Base-by-base conservation (phyloP, 1,140 invertebrate genomes). In the Microplitis mediator region DNA sequence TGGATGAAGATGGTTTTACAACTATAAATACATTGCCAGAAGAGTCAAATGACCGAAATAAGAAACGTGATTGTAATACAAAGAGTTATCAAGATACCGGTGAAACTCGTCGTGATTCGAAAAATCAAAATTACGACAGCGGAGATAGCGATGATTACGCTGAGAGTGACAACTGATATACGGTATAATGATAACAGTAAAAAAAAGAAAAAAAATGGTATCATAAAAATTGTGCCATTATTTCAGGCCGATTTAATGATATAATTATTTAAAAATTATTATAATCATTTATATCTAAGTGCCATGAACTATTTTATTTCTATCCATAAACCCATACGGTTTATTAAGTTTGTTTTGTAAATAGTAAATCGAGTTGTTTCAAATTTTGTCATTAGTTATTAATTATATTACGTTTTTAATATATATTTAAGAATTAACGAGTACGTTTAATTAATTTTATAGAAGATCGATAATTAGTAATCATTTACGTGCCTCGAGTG, bases 111-210 rank as follows among this genome's bases (percentile, higher is more conserved):
- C 9, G 50, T 56, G 32, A 72, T 16, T 72, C 74, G 52, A 82
- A 82, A 69, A 77, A 75, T 66, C 75, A 78, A 39, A 81, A 83
- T 68, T 86, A 85, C 54, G 84, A 87, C 71, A 87, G 82, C 64
- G 82, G 82, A 54, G 85, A 87, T 69, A 87, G 84, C 75, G 86
- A 87, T 45, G 86, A 87, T 78, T 86, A 86, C 39, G 86, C 85
- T 4, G 84, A 86, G 35, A 87, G 85, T 78, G 86, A 87, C 75
- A 83, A 87, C 76, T 87, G 72, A 82, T 60, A 66, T 16, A 60
- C 34, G n/a, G 34, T 56, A 60, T 52, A 34, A 58, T 71, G 14
- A 35, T 16, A 61, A 72, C 45, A 32, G 34, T 6, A 13, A 62
- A 50, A 45, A 45, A 9, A 45, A 32, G 31, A 36, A 56, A n/a